Evolutionary conservation across 1,140 invertebrate genomes (phyloP).

Genomic region (Trichogramma pretiosum): DNA sequence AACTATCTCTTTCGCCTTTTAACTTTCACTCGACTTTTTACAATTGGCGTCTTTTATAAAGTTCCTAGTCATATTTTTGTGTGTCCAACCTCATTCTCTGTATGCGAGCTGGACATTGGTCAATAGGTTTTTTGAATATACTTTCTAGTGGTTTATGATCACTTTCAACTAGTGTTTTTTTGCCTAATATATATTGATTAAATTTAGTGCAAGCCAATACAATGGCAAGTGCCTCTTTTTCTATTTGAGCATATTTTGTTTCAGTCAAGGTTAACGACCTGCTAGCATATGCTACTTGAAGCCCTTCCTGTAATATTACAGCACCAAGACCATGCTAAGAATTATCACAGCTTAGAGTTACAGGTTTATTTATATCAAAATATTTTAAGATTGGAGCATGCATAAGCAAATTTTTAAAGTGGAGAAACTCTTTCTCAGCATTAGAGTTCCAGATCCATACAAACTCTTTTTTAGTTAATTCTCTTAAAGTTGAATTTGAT

Average conservation of each 20-base stretch:
- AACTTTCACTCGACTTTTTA: no score
- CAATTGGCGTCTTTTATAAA: no score
- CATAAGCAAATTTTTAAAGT: background rate
- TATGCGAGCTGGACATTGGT: slow-evolving; percentile 33
- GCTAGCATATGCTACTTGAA: slow-evolving; percentile 32
- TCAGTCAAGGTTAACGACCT: slow-evolving; percentile 24
- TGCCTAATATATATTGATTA: slow-evolving; percentile 35
- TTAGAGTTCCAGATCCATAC: background rate
- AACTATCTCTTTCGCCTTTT: no score
- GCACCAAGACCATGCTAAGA: slow-evolving; percentile 30
- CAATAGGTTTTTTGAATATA: slow-evolving; percentile 37
- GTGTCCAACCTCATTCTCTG: slow-evolving; percentile 39
- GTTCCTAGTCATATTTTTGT: slow-evolving; percentile 37
- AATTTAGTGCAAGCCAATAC: slow-evolving; percentile 39
- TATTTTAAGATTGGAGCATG: slow-evolving; percentile 13
- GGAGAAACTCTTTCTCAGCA: background rate
- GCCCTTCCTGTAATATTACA: slow-evolving; percentile 26
- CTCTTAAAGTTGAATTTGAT: background rate
- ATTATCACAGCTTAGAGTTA: slow-evolving; percentile 27
- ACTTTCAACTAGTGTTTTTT: slow-evolving; percentile 37
- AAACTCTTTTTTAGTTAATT: background rate
- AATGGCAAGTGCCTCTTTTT: slow-evolving; percentile 47
- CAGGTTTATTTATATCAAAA: slow-evolving; percentile 20
- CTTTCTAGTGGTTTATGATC: slow-evolving; percentile 42
- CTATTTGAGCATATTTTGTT: slow-evolving; percentile 35